Evolutionary conservation across 2,888 invertebrate species (phyloP), one percentile per base, ranked within the genome.

Genomic region (Oscheius sp.): DNA sequence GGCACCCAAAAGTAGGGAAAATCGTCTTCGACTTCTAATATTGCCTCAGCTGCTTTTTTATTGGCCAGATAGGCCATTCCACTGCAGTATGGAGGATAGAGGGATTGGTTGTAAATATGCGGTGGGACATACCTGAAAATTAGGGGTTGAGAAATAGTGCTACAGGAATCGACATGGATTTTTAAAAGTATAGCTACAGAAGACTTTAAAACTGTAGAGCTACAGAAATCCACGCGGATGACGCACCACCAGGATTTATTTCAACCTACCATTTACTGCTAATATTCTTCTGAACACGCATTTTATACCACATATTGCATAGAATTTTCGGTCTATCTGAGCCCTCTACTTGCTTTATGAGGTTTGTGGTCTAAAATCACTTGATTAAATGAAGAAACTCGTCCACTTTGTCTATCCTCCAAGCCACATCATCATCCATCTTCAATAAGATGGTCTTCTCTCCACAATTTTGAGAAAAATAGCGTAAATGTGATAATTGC

Each of bases 361-460:
- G 29, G 17, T 8, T 10, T n/a, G 42, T 20, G n/a, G 29, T 31
- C 45, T 29, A 27, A 10, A 20, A 25, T 29, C 4, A 10, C 8
- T 6, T 25, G 20, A 48, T 20, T 17, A 52, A n/a, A 25, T 2
- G n/a, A n/a, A n/a, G n/a, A n/a, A n/a, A n/a, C n/a, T n/a, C n/a
- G n/a, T n/a, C n/a, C 2, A 61, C 61, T 45, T 45, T 27, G 12
- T 61, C 61, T 4, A 42, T 29, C 29, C 45, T 23, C 61, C 61
- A 61, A 27, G 27, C 61, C 12, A 61, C 27, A 31, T 61, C 61
- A 27, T 61, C 61, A n/a, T 61, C 61, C 10, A 61, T 25, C 31
- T 61, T 61, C 20, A 61, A 2, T n/a, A 61, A n/a, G 12, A 45
- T 31, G 3, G 61, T 61, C 15, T 15, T n/a, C 8, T 39, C 15